phyloP scores from a whole-genome alignment of 2,888 invertebrate genomes.

The Augiades crinisus region DNA sequence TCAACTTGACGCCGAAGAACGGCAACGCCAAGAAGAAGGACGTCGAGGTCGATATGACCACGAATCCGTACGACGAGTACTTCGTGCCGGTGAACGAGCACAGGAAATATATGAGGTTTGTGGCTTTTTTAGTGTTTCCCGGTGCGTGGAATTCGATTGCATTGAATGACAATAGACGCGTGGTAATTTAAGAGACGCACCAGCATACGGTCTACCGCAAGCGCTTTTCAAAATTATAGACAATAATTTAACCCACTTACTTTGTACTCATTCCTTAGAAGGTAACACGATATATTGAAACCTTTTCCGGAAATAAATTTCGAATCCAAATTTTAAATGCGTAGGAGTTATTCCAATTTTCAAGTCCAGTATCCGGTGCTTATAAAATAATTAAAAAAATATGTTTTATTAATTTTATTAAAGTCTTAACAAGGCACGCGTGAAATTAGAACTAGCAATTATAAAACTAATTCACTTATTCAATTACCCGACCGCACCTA shows the following conservation, averaged over 20 bases:
- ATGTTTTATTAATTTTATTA: too few relatives aligned
- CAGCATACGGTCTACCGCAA: slow-evolving; percentile 2
- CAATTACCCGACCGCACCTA: too few relatives aligned
- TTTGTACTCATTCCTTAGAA: not conserved
- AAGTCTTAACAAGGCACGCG: too few relatives aligned
- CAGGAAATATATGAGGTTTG: slow-evolving; percentile 90
- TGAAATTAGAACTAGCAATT: too few relatives aligned
- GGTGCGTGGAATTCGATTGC: not conserved
- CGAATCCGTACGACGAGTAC: slow-evolving; percentile 90
- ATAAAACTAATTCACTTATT: too few relatives aligned
- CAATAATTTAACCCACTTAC: slow-evolving; percentile 6
- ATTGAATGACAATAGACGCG: slow-evolving; percentile 17
- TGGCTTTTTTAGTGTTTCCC: slow-evolving; percentile 14
- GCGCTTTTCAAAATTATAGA: slow-evolving; percentile 9
- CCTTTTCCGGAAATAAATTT: too few relatives aligned
- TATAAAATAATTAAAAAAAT: too few relatives aligned
- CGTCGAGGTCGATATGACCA: slow-evolving; percentile 83
- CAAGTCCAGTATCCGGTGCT: too few relatives aligned
- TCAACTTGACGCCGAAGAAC: slow-evolving; percentile 85
- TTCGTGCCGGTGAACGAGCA: slow-evolving; percentile 93
- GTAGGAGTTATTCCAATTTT: too few relatives aligned
- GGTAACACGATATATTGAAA: not conserved
- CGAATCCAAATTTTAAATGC: too few relatives aligned
- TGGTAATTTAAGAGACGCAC: slow-evolving; percentile 14
- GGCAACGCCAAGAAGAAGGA: slow-evolving; percentile 84